phyloP scores from a whole-genome alignment of 1,140 invertebrate species.

The Trichonephila clavipes region DNA sequence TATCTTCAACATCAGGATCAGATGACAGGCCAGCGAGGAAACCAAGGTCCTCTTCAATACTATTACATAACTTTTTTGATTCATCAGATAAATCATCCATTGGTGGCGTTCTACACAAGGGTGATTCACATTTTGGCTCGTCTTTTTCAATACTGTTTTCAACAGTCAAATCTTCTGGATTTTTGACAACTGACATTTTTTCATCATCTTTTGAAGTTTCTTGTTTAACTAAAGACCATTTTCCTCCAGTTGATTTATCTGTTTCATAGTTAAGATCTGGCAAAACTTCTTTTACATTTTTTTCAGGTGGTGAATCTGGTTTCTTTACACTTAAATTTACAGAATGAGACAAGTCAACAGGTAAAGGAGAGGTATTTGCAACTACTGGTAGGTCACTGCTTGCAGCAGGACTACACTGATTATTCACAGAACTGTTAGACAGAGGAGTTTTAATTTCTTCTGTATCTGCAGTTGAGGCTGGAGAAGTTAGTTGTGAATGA shows the following conservation, averaged over 20 bases:
- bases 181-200: background rate
- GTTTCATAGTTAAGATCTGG: constrained; percentile 67
- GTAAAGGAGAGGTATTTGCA: constrained; percentile 48
- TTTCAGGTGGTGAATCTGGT: constrained; percentile 45
- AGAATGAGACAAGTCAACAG: constrained; percentile 71
- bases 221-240: constrained; percentile 64
- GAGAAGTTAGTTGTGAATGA: constrained; percentile 50
- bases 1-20: constrained; percentile 64
- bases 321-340: constrained; percentile 47
- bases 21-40: constrained; percentile 77
- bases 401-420: background rate
- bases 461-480: constrained; percentile 5
- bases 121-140: constrained; percentile 42
- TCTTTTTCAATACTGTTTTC: constrained; percentile 11
- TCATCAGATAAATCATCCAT: constrained; percentile 73
- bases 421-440: background rate
- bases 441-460: constrained; percentile 20
- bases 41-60: constrained; percentile 77
- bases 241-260: constrained; percentile 34
- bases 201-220: background rate
- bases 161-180: constrained; percentile 19
- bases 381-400: constrained; percentile 22
- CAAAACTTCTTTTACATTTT: constrained; percentile 40
- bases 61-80: constrained; percentile 76
- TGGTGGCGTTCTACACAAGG: constrained; percentile 60